phyloP scores from a whole-genome alignment of 2,888 invertebrate species.

The Merodon equestris region DNA sequence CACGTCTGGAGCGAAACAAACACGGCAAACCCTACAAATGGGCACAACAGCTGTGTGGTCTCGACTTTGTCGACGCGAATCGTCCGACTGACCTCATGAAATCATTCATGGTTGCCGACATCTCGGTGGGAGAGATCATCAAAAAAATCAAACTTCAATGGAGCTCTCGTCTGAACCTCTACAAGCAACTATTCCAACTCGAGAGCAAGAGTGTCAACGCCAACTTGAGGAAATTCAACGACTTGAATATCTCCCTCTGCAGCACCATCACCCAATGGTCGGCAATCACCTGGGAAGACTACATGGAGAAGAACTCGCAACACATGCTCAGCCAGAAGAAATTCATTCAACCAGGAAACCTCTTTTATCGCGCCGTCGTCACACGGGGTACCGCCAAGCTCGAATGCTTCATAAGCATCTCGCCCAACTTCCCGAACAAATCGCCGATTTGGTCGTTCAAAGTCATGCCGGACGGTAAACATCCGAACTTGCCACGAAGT shows the following conservation, averaged over 20 bases:
- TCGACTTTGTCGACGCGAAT: conserved; percentile 85
- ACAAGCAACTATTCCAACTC: conserved; percentile 85
- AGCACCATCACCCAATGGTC: conserved; percentile 86
- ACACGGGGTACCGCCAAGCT: conserved; percentile 90
- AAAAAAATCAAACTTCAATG: conserved; percentile 86
- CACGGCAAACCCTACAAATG: conserved; percentile 92
- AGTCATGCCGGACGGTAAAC: conserved; percentile 85
- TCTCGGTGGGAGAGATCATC: conserved; percentile 88
- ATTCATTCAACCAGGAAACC: conserved; percentile 82
- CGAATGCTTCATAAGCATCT: conserved; percentile 87
- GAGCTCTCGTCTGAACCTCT: conserved; percentile 86
- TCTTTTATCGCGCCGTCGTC: conserved; percentile 88
- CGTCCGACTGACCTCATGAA: conserved; percentile 67
- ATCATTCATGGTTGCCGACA: conserved; percentile 70
- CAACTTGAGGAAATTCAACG: conserved; percentile 71
- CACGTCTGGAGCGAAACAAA: conserved; percentile 79
- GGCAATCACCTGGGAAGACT: conserved; percentile 84
- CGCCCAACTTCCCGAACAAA: conserved; percentile 89
- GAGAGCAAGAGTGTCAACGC: conserved; percentile 75
- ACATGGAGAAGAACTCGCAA: conserved; percentile 69
- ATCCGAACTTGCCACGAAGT: conserved; percentile 82
- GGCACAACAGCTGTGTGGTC: conserved; percentile 94
- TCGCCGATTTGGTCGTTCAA: conserved; percentile 88
- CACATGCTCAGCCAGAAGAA: conserved; percentile 78
- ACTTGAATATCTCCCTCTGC: conserved; percentile 78